phyloP scores from a whole-genome alignment of 2,888 invertebrate genomes.

The Lasioglossum vierecki region DNA sequence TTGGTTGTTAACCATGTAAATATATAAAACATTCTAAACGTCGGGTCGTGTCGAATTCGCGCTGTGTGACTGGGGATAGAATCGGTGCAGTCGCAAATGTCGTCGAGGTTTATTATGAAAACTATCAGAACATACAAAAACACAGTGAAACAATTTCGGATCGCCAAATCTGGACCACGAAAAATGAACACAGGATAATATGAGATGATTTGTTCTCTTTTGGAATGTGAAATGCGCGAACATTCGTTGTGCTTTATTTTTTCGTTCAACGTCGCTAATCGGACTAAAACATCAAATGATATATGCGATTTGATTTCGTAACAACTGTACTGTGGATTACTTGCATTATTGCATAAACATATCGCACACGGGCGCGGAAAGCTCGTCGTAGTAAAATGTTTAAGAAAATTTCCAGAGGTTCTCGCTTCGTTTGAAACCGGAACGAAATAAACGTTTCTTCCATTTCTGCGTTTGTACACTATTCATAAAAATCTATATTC shows the following conservation, averaged over 20 bases:
- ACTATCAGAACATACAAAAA: constrained; percentile 55
- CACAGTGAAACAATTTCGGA: constrained; percentile 27
- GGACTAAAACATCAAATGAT: constrained; percentile 35
- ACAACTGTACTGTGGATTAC: not conserved
- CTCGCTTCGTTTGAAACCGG: not conserved
- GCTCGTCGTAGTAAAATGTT: not conserved
- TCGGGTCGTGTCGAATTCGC: constrained; percentile 17
- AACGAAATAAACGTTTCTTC: not conserved
- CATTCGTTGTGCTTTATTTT: constrained; percentile 56
- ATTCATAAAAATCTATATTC: not conserved
- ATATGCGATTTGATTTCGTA: constrained; percentile 38
- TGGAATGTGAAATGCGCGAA: constrained; percentile 64
- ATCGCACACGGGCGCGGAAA: not conserved
- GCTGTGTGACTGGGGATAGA: constrained; percentile 16
- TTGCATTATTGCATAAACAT: not conserved
- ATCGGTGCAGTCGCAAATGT: constrained; percentile 33
- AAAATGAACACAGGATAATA: constrained; percentile 57
- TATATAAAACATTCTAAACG: constrained; percentile 23
- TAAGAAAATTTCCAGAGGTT: not conserved
- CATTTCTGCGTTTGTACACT: not conserved
- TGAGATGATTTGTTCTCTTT: constrained; percentile 48
- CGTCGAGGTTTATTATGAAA: constrained; percentile 53
- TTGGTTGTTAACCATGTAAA: constrained; percentile 6
- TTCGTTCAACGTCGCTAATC: constrained; percentile 14
- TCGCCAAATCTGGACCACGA: constrained; percentile 20